Evolutionary conservation across 2,113 vertebrate genomes (phyloP).

Genomic region (Synchiropus splendidus): DNA sequence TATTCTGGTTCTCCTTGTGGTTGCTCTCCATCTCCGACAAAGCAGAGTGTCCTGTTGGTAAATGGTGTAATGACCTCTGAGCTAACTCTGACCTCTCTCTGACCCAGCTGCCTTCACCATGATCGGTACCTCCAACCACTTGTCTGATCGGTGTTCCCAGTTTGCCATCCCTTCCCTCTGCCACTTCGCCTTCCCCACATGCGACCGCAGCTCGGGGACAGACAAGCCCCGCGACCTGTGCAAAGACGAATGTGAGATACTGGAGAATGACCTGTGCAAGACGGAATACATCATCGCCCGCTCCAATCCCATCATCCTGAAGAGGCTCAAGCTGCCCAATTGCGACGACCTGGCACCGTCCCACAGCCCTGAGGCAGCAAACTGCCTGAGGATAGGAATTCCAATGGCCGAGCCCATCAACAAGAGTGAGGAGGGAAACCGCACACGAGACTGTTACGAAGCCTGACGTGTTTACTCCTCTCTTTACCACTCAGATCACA

Average conservation of each 20-base stretch:
- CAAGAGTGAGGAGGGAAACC: constrained; percentile 88
- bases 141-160: constrained; percentile 95
- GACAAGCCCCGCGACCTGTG: constrained; percentile 93
- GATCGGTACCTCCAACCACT: constrained; percentile 96
- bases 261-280: constrained; percentile 95
- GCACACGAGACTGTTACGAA: not conserved
- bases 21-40: too few relatives aligned
- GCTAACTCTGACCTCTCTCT: not conserved
- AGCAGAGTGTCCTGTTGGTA: too few relatives aligned
- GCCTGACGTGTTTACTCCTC: too few relatives aligned
- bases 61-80: too few relatives aligned
- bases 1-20: too few relatives aligned
- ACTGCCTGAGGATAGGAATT: constrained; percentile 92
- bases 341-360: constrained; percentile 88
- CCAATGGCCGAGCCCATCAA: constrained; percentile 95
- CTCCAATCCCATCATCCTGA: constrained; percentile 92
- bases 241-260: constrained; percentile 93
- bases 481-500: constrained; percentile 76
- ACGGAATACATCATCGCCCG: constrained; percentile 97
- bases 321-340: constrained; percentile 92
- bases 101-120: constrained; percentile 94
- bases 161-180: constrained; percentile 96
- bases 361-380: constrained; percentile 81
- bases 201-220: constrained; percentile 75
- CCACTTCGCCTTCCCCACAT: constrained; percentile 96